phyloP scores from a whole-genome alignment of 2,888 invertebrate species.

The Cyaniris semiargus region DNA sequence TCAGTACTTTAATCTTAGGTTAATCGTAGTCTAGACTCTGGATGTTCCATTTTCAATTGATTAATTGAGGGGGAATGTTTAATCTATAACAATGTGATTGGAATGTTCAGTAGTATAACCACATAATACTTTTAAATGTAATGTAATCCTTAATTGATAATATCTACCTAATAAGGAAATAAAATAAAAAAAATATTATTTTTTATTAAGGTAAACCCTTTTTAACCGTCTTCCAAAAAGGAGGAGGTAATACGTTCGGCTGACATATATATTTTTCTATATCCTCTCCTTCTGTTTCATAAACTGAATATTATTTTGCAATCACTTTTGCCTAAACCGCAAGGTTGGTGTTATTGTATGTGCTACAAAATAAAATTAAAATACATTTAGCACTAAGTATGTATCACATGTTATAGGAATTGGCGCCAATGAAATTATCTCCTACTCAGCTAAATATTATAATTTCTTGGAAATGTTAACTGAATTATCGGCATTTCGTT shows the following conservation, averaged over 20 bases:
- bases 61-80: neutral
- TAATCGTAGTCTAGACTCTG: neutral
- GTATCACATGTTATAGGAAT: neutral
- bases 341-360: no score
- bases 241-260: no score
- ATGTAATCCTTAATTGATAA: no score
- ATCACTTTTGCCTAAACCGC: neutral
- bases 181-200: no score
- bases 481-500: neutral
- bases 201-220: no score
- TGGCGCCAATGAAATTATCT: neutral
- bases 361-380: neutral
- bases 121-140: no score
- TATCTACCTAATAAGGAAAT: no score
- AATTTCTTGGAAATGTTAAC: neutral
- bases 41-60: neutral
- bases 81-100: neutral
- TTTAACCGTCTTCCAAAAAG: no score
- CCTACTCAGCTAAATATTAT: constrained; percentile 11
- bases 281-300: no score
- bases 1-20: neutral
- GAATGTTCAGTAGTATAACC: no score
- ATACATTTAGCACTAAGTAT: neutral
- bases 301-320: neutral
- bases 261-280: no score